Evolutionary conservation across 1,140 invertebrate genomes (phyloP), one percentile per base, ranked within the genome.

Genomic region (Bemisia tabaci): DNA sequence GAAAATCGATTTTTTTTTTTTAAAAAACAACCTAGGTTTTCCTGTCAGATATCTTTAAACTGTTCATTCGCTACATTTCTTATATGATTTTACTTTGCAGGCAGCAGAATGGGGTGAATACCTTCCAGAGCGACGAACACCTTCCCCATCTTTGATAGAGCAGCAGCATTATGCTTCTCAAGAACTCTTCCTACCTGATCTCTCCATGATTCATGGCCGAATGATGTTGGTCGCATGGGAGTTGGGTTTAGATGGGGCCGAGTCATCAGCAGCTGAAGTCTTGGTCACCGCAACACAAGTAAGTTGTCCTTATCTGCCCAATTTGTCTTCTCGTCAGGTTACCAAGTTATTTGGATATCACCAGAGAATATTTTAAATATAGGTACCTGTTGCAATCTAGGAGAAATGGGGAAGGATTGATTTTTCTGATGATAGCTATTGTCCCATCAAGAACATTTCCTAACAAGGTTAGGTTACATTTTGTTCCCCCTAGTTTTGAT

Each of bases 211-310:
- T 1, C 81, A 89, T 66, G 89, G 89, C 0, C 80, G 90, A 67
- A 82, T 92, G 68, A 82, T 91, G 77, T 80, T 92, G 2, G 86
- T 87, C 59, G 88, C 89, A 22, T 92, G 89, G 90, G 90, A 92
- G 71, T 82, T 84, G 60, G 89, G 89, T 5, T 80, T 93, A 27
- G 85, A 90, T 68, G 87, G 86, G 26, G 88, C 89, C 33, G 86
- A 90, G 68, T 87, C 90, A 72, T 84, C 82, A 70, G 88, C 87
- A 21, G 87, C 88, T 1, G 84, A 87, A 67, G 80, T 91, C 12
- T 81, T 92, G 26, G 85, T 90, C 59, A 82, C 84, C 60, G 87
- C 89, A 24, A 84, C 89, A 2, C 85, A 88, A 74, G 82, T 81
- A 71, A 67, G 33, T 65, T 39, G 12, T 69, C 22, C 12, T 67